Conservation (phyloP, 2,888 invertebrate species). For the Liposcelis brunnea region DNA sequence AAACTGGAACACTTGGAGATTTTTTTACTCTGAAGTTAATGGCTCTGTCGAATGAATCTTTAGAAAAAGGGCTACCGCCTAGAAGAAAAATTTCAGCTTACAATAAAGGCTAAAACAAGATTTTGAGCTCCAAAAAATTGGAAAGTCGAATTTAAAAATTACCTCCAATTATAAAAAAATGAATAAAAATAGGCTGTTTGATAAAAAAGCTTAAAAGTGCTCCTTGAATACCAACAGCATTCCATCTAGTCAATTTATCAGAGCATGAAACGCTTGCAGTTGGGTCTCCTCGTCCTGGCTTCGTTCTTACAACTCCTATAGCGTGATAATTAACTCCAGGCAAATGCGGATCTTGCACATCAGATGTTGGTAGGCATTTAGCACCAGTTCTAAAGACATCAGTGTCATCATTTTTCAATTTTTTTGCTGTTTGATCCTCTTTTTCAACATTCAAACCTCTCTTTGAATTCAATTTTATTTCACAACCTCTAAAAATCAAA, state of each 20-base stretch:
- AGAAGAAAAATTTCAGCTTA: slow-evolving; percentile 47
- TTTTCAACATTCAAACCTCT: slow-evolving; percentile 19
- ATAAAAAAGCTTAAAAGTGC: background rate
- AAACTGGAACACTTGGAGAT: slow-evolving; percentile 17
- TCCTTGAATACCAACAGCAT: slow-evolving; percentile 56
- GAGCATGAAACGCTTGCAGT: slow-evolving; percentile 86
- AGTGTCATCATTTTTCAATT: slow-evolving; percentile 26
- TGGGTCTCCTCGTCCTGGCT: slow-evolving; percentile 59
- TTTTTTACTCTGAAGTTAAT: slow-evolving; percentile 22
- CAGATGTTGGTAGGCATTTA: slow-evolving; percentile 46
- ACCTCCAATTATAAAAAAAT: background rate
- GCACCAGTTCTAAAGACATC: slow-evolving; percentile 68
- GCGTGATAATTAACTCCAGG: slow-evolving; percentile 46
- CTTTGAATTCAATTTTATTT: slow-evolving; percentile 13
- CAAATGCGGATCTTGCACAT: slow-evolving; percentile 37
- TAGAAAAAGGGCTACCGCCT: slow-evolving; percentile 42
- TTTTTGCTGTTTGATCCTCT: slow-evolving; percentile 16
- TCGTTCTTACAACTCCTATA: slow-evolving; percentile 35
- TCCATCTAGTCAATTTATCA: slow-evolving; percentile 86
- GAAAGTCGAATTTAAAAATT: background rate
- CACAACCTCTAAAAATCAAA: slow-evolving; percentile 20
- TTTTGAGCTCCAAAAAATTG: slow-evolving; percentile 31
- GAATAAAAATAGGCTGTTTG: background rate
- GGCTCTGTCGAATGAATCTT: slow-evolving; percentile 39
- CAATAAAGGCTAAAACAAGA: slow-evolving; percentile 47